These are phyloP conservation scores for Drosophila obscura DNA, from an alignment of 1,140 invertebrate species.

Conservation along the genomic window DNA sequence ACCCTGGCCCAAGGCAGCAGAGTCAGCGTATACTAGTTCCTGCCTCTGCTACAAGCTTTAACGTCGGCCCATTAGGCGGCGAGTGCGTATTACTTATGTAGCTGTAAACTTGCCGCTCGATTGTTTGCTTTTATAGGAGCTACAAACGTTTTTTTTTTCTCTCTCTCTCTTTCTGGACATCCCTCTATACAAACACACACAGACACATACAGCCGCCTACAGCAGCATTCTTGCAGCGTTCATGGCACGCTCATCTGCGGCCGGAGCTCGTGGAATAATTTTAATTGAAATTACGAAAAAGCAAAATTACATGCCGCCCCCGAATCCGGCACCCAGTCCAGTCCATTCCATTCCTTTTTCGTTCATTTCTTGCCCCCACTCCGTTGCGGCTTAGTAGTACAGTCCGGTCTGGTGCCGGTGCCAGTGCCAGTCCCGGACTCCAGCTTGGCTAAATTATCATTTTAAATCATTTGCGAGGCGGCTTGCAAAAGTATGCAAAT, in stretches of 20 bases:
- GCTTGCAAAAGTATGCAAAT: conserved; percentile 73
- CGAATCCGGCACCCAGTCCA: conserved; percentile 6
- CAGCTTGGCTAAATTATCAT: conserved; percentile 61
- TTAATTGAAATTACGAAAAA: conserved; percentile 77
- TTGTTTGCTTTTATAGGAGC: conserved; percentile 54
- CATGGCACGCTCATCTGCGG: conserved; percentile 19
- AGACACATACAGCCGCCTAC: too few relatives aligned
- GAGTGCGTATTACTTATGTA: conserved; percentile 74
- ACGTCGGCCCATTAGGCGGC: conserved; percentile 66
- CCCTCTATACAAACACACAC: too few relatives aligned
- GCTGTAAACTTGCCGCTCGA: conserved; percentile 74
- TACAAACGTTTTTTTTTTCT: conserved; percentile 34
- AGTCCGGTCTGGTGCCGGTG: too few relatives aligned
- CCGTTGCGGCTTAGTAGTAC: neutral
- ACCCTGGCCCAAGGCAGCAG: conserved; percentile 5
- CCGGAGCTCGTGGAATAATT: conserved; percentile 68
- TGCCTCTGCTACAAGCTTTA: neutral
- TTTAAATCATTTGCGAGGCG: conserved; percentile 74
- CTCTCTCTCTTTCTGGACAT: neutral
- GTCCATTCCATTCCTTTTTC: neutral
- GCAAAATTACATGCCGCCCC: conserved; percentile 61
- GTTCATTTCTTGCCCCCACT: neutral
- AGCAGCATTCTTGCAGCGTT: too few relatives aligned
- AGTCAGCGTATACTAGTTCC: conserved; percentile 19
- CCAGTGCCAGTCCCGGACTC: too few relatives aligned